Percentiles rank a stretch among this genome's conserved stretches.
Conservation (phyloP, 2,113 vertebrate species). For the Mandrillus leucophaeus region DNA sequence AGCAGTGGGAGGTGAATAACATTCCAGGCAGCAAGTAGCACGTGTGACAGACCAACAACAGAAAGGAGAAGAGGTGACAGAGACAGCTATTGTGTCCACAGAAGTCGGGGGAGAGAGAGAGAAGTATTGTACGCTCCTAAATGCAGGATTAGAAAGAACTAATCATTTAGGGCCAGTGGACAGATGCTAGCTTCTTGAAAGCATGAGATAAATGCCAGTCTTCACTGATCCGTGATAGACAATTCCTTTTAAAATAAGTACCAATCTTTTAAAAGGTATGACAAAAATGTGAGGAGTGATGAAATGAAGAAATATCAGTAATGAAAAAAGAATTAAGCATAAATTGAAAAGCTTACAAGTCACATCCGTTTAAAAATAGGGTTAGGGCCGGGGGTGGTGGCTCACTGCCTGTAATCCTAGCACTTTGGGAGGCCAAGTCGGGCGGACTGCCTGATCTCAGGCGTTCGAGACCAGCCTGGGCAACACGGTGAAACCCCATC, state of each 20-base stretch:
- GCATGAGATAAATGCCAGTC: not conserved
- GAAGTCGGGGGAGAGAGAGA: not conserved
- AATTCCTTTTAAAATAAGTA: not conserved
- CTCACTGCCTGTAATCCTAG: too few species aligned
- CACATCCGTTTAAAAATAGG: not conserved
- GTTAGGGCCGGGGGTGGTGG: too few species aligned
- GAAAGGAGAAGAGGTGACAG: not conserved
- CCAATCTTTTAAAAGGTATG: not conserved
- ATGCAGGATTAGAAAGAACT: not conserved
- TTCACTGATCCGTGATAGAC: not conserved
- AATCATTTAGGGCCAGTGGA: not conserved
- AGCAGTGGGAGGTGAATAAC: not conserved
- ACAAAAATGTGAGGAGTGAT: not conserved
- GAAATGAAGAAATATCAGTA: not conserved
- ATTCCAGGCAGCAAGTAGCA: not conserved
- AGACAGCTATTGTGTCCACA: not conserved
- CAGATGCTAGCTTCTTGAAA: not conserved
- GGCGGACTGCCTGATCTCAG: too few species aligned
- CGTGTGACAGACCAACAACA: not conserved
- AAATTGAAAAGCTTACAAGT: not conserved
- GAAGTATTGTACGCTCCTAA: not conserved
- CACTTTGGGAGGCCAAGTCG: too few species aligned
- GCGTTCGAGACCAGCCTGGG: too few species aligned
- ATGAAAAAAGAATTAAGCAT: not conserved
- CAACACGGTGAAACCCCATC: too few species aligned